Evolutionary conservation across 2,888 invertebrate species (phyloP).

Genomic region (Hirtodrosophila trivittata): DNA sequence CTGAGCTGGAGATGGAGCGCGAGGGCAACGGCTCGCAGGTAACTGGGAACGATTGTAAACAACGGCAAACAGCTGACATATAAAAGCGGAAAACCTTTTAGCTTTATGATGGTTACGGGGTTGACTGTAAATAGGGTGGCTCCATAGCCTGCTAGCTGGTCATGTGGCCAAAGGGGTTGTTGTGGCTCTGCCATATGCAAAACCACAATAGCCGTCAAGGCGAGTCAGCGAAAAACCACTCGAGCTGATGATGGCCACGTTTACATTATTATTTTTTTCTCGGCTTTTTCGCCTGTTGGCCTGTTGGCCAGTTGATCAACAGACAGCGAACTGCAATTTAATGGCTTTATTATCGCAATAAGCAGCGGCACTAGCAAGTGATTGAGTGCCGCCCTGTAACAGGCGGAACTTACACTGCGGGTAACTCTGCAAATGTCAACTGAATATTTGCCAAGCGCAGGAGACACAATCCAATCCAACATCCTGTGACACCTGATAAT

Average conservation of each 20-base stretch:
- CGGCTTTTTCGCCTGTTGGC: no score
- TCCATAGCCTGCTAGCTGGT: no score
- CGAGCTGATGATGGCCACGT: conserved; percentile 44
- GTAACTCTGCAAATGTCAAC: conserved; percentile 56
- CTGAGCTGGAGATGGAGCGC: no score
- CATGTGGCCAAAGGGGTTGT: conserved; percentile 3
- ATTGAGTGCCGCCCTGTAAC: no score
- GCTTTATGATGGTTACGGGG: conserved; percentile 17
- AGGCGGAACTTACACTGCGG: no score
- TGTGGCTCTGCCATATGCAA: conserved; percentile 51
- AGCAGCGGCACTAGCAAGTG: conserved; percentile 28
- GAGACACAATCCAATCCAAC: conserved; percentile 20
- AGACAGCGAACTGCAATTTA: conserved; percentile 73
- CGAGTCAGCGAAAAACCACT: conserved; percentile 34
- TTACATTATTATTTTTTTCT: no score
- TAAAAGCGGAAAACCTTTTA: conserved; percentile 53
- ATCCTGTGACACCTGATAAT: conserved; percentile 48
- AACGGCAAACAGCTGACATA: conserved; percentile 50
- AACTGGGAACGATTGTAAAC: conserved; percentile 51
- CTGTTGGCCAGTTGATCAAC: no score
- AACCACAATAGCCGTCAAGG: conserved; percentile 53
- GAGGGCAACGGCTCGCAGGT: neutral
- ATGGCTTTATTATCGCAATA: conserved; percentile 75
- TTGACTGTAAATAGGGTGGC: no score
- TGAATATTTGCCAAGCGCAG: conserved; percentile 57